Evolutionary conservation across 35 echinoderm and acorn worm genomes (phyloP).

Genomic region (Hemicentrotus pulcherrimus): DNA sequence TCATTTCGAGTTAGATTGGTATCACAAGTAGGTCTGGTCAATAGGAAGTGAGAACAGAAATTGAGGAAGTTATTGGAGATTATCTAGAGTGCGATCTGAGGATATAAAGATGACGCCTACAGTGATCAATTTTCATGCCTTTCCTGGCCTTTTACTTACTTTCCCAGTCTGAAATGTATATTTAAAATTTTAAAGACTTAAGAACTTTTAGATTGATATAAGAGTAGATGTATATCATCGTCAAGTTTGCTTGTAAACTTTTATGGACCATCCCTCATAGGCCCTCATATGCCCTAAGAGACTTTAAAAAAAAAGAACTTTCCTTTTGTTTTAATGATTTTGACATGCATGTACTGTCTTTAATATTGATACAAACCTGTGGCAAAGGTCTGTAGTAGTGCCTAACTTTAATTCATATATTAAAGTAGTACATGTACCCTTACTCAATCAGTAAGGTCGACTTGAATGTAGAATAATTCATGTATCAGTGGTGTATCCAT

Average conservation of each 20-base stretch:
- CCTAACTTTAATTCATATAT: too few relatives aligned
- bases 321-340: too few relatives aligned
- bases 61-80: not conserved
- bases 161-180: not conserved
- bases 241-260: not conserved
- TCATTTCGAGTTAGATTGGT: not conserved
- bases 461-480: too few relatives aligned
- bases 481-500: too few relatives aligned
- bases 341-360: too few relatives aligned
- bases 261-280: not conserved
- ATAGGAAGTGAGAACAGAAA: not conserved
- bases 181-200: not conserved
- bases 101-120: not conserved
- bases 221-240: not conserved
- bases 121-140: not conserved
- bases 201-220: not conserved
- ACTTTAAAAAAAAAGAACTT: too few relatives aligned
- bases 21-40: not conserved
- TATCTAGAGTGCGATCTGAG: slow-evolving; percentile 5
- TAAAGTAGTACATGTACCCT: too few relatives aligned
- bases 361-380: too few relatives aligned
- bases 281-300: too few relatives aligned
- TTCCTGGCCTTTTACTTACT: not conserved
- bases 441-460: too few relatives aligned
- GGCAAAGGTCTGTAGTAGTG: too few relatives aligned